Conservation (phyloP, 2,113 vertebrate species). For the Otolemur garnettii region DNA sequence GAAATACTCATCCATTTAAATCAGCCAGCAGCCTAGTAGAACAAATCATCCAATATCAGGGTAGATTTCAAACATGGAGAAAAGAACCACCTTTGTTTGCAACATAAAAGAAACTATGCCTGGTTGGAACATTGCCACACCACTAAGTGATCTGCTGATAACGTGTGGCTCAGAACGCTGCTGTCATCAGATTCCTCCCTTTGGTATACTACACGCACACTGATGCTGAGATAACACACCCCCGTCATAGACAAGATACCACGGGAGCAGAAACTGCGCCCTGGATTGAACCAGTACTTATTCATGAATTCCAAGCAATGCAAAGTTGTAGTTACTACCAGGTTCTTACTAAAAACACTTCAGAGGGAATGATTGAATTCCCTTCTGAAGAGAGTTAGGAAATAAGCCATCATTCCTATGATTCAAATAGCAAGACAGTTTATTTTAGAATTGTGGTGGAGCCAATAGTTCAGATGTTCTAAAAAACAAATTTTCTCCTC, state of each 20-base stretch:
- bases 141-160: conserved; percentile 50
- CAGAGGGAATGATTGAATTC: conserved; percentile 13
- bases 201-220: background rate
- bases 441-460: conserved; percentile 33
- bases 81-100: conserved; percentile 62
- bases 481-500: conserved; percentile 51
- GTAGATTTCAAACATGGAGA: conserved; percentile 21
- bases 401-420: conserved; percentile 50
- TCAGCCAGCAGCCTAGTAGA: background rate
- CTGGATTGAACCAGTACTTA: conserved; percentile 56
- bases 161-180: conserved; percentile 31
- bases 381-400: conserved; percentile 8
- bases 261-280: conserved; percentile 37
- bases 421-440: conserved; percentile 52
- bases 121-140: conserved; percentile 9
- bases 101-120: background rate
- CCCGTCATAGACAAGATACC: conserved; percentile 34
- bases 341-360: conserved; percentile 73
- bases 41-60: background rate
- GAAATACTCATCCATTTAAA: conserved; percentile 1
- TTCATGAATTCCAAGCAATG: conserved; percentile 56
- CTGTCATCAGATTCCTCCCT: conserved; percentile 49
- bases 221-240: conserved; percentile 42
- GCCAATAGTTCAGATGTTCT: background rate
- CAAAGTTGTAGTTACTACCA: conserved; percentile 63